phyloP scores from a whole-genome alignment of 1,140 invertebrate species.

The Stegodyphus dumicola region DNA sequence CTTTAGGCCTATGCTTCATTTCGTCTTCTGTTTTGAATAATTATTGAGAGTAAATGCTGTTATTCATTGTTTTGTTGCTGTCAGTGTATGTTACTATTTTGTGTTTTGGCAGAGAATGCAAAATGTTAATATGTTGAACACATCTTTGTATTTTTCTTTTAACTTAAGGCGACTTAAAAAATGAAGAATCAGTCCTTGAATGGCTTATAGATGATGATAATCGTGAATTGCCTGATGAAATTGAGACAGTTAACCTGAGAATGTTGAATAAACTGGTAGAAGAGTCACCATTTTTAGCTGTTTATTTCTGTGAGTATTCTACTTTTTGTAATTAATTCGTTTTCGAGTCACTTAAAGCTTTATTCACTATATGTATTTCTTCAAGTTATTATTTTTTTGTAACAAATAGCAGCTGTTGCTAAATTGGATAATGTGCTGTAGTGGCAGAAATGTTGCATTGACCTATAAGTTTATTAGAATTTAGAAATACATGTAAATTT shows the following conservation, averaged over 20 bases:
- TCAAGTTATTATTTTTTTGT: neutral
- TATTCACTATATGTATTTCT: neutral
- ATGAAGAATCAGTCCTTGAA: constrained; percentile 72
- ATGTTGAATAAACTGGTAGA: constrained; percentile 89
- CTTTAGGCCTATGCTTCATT: no score
- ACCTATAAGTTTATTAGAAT: no score
- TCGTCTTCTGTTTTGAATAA: no score
- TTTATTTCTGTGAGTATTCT: constrained; percentile 87
- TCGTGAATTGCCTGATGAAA: constrained; percentile 91
- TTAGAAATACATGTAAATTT: no score
- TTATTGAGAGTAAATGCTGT: no score
- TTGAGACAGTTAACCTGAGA: constrained; percentile 87
- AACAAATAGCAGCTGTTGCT: no score
- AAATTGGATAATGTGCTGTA: no score
- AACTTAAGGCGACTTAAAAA: constrained; percentile 80
- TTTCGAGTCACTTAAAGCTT: neutral
- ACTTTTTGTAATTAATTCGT: neutral
- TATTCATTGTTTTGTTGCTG: no score
- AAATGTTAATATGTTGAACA: neutral
- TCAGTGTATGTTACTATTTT: no score
- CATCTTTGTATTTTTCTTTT: constrained; percentile 2
- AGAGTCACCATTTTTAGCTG: constrained; percentile 88
- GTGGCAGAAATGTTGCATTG: no score
- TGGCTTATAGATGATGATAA: constrained; percentile 96
- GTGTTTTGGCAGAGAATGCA: neutral